These are phyloP conservation scores for Hipparchia semele DNA, from an alignment of 2,888 invertebrate species.

Conservation along the genomic window DNA sequence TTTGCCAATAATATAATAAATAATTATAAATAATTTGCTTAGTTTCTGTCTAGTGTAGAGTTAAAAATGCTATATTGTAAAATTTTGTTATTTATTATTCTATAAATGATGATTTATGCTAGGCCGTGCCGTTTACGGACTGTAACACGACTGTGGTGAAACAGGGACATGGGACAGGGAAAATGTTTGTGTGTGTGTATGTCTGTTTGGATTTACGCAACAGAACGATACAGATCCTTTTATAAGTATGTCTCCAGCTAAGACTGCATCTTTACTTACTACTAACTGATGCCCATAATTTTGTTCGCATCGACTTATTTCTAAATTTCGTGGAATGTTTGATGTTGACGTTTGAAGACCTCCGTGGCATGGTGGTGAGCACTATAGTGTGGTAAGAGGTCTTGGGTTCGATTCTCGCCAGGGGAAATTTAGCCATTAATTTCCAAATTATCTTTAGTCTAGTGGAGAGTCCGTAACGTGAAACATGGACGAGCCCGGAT, in stretches of 20 bases:
- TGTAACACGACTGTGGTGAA: background rate
- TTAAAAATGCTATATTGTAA: conserved; percentile 58
- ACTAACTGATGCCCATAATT: too few species aligned
- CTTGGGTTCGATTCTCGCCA: too few species aligned
- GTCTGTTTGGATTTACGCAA: too few species aligned
- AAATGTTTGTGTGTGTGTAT: too few species aligned
- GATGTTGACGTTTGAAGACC: too few species aligned
- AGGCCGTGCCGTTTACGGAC: background rate
- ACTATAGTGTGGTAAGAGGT: too few species aligned
- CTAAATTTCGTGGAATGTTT: too few species aligned
- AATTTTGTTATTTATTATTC: conserved; percentile 81
- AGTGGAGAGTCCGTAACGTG: background rate
- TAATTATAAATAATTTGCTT: conserved; percentile 63
- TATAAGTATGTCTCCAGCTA: too few species aligned
- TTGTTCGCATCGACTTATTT: too few species aligned
- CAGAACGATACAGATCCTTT: too few species aligned
- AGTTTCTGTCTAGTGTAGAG: conserved; percentile 71
- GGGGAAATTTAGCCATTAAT: background rate
- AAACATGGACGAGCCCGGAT: background rate
- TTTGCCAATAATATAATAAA: conserved; percentile 57
- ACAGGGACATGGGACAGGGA: background rate
- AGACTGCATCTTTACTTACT: too few species aligned
- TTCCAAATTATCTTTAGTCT: background rate
- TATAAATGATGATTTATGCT: conserved; percentile 45
- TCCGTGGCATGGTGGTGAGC: too few species aligned